A percentile compares a stretch with the other conserved stretches of the same genome.
Evolutionary conservation across 2,113 vertebrate species (phyloP).

Genomic region (Centropus bengalensis): DNA sequence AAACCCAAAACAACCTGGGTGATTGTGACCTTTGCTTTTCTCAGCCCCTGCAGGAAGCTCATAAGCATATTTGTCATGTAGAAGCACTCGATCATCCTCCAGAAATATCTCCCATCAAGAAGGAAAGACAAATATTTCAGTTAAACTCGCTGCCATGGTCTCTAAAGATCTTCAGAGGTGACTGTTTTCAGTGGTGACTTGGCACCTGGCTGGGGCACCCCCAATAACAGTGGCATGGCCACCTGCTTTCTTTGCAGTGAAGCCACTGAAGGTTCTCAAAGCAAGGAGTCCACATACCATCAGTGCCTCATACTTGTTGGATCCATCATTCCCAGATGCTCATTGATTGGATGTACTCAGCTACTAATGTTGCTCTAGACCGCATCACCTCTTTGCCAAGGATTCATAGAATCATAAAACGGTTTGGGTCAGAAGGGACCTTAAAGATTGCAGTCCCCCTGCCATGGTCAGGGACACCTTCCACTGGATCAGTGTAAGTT

Average conservation of each 20-base stretch:
- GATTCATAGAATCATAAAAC: no score
- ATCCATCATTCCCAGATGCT: not conserved
- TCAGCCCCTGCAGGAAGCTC: not conserved
- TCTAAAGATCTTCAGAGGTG: not conserved
- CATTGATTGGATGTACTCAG: fast-evolving
- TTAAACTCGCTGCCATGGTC: not conserved
- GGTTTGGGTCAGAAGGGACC: no score
- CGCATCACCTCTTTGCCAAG: not conserved
- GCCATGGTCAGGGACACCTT: no score
- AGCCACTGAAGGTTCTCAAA: not conserved
- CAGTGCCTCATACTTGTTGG: not conserved
- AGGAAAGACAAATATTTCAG: not conserved
- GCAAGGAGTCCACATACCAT: not conserved
- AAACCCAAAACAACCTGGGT: not conserved
- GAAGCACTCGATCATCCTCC: not conserved
- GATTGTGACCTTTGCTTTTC: not conserved
- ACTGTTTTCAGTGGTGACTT: fast-evolving
- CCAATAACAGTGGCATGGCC: not conserved
- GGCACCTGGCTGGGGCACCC: not conserved
- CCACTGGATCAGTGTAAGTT: no score
- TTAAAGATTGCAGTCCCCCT: no score
- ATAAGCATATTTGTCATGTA: not conserved
- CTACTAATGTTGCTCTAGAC: not conserved
- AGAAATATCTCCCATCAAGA: not conserved
- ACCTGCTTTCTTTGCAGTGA: not conserved